Conservation (phyloP, 1,140 invertebrate species). For the Drosophila paulistorum region DNA sequence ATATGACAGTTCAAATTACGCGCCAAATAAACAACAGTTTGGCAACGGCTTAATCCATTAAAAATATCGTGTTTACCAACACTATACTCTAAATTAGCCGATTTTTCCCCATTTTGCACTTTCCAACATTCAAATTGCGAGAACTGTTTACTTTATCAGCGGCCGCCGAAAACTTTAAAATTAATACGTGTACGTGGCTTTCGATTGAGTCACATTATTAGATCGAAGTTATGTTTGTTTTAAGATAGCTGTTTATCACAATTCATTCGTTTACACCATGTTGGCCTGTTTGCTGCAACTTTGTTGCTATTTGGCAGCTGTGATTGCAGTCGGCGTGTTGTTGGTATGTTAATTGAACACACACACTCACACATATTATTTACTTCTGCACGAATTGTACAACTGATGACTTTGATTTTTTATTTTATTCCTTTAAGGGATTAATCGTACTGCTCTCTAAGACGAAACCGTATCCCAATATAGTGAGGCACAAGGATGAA, state of each 20-base stretch:
- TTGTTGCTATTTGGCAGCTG: slow-evolving; percentile 44
- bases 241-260: slow-evolving; percentile 44
- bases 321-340: slow-evolving; percentile 20
- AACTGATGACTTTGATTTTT: slow-evolving; percentile 18
- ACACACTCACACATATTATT: neutral
- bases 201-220: slow-evolving; percentile 43
- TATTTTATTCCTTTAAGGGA: slow-evolving; percentile 84
- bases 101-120: no score
- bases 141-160: slow-evolving; percentile 32
- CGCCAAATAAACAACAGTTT: no score
- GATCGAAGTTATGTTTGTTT: slow-evolving; percentile 49
- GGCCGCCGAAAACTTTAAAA: slow-evolving; percentile 34
- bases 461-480: slow-evolving; percentile 87
- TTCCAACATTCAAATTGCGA: neutral
- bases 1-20: no score
- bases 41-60: no score
- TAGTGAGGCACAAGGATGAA: slow-evolving; percentile 89
- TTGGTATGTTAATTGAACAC: slow-evolving; percentile 47
- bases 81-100: no score
- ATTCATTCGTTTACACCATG: slow-evolving; percentile 38
- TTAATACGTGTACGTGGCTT: slow-evolving; percentile 60
- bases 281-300: slow-evolving; percentile 46
- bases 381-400: slow-evolving; percentile 13
- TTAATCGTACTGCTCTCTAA: slow-evolving; percentile 85
- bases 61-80: no score